These are phyloP conservation scores for Coenobita brevimanus DNA, from an alignment of 1,140 invertebrate species.

Conservation along the genomic window DNA sequence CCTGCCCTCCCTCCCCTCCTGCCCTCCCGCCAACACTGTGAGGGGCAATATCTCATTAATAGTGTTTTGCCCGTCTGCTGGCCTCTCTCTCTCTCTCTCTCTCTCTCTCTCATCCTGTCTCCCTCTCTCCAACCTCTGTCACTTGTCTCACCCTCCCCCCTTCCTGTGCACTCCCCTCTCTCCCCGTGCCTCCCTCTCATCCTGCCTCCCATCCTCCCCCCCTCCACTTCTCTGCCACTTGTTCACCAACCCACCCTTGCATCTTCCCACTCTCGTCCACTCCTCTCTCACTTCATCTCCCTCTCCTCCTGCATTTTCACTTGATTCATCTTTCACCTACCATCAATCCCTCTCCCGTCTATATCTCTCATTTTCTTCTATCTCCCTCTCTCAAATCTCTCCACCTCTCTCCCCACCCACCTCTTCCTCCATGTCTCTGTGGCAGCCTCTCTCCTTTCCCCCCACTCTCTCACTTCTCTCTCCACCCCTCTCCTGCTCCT, in stretches of 20 bases:
- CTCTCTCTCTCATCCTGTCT: not conserved
- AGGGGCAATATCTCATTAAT: too few species aligned
- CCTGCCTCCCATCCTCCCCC: too few species aligned
- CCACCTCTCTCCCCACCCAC: not conserved
- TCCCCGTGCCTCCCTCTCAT: too few species aligned
- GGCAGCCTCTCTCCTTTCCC: not conserved
- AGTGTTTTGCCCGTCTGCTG: too few species aligned
- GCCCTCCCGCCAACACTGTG: too few species aligned
- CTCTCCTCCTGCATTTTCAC: not conserved
- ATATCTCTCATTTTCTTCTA: not conserved
- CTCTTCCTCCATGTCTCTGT: not conserved
- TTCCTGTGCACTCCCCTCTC: too few species aligned
- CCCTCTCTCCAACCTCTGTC: not conserved
- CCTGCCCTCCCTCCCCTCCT: too few species aligned
- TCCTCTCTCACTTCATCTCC: not conserved
- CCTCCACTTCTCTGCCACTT: not conserved
- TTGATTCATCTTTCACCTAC: not conserved
- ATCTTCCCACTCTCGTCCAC: not conserved
- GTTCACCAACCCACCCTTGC: not conserved
- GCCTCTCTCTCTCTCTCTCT: too few species aligned
- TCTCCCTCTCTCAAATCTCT: not conserved
- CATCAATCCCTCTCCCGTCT: not conserved
- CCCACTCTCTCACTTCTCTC: not conserved
- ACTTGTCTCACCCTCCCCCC: too few species aligned
- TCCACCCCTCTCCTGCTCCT: not conserved